Base-by-base conservation (phyloP, 2,113 vertebrate species). In the Melanotaenia duboulayi region DNA sequence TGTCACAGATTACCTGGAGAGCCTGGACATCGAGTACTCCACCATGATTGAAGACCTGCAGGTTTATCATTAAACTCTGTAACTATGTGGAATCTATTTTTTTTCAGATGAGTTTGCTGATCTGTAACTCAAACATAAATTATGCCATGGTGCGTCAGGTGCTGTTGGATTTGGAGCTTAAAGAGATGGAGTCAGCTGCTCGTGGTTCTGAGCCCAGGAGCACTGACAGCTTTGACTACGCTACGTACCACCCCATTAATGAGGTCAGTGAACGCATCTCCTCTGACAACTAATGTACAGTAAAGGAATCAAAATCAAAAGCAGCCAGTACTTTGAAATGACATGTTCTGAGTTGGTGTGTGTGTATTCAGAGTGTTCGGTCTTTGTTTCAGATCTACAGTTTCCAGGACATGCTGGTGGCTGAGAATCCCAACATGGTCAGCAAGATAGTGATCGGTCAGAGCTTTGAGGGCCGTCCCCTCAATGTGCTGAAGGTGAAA, bases 21-120 rank as follows among this genome's bases (percentile, higher is more conserved):
- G 75, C 72, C 78, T 90, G 0, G 39, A 76, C 4, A 89, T 99
- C 12, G 54, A 89, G 22, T 97, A 95, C 78, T 87, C 83, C 5
- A 0, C 95, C 90, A 96, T 96, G 94, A 96, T 99, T 0, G 17
- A 94, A 51, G 93, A 99, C 0, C 64, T 99, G 73, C 97, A 98
- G 97, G 97, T 99, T 76, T 0, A 39, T 22, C 28, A 24, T 60
- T 14, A 56, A 8, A n/a, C 8, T 51, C 1, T 1, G 16, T 20
- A 19, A 60, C 10, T 17, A 7, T 7, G 32, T 50, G 13, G n/a
- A 23, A n/a, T 65, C 13, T 37, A 20, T n/a, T n/a, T 50, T 22
- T 22, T 3, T 61, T n/a, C 12, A 50, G 23, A 64, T 28, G 13
- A 23, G 24, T 35, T 52, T 46, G n/a, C 3, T 37, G 28, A 42